Evolutionary conservation across 2,113 vertebrate species (phyloP).

Genomic region (Pardalotus punctatus): DNA sequence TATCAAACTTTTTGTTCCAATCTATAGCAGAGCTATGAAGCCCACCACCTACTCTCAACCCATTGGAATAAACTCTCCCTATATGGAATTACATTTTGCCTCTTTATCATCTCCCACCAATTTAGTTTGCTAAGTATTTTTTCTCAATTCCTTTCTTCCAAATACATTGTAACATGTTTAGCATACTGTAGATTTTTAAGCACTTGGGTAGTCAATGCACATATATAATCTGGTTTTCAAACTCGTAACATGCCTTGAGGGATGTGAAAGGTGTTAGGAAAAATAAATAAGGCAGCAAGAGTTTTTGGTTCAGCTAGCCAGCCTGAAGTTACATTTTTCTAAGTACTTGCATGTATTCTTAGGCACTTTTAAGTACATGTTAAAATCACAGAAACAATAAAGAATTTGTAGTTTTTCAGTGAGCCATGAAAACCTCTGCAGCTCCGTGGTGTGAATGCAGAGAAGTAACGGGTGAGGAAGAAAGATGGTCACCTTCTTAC

Average conservation of each 20-base stretch:
- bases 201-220: slow-evolving; percentile 29
- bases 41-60: background rate
- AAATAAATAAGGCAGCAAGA: slow-evolving; percentile 57
- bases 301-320: slow-evolving; percentile 17
- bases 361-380: slow-evolving; percentile 9
- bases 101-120: background rate
- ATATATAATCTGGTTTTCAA: slow-evolving; percentile 18
- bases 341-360: slow-evolving; percentile 1
- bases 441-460: background rate
- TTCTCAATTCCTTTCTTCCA: background rate
- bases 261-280: slow-evolving; percentile 58
- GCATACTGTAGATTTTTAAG: background rate
- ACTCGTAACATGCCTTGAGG: slow-evolving; percentile 45
- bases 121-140: background rate
- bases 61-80: background rate
- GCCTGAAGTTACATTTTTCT: slow-evolving; percentile 27
- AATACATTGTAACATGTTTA: background rate
- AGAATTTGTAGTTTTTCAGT: background rate
- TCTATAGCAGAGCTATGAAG: background rate
- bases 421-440: background rate
- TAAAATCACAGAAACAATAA: slow-evolving; percentile 41
- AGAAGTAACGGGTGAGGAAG: background rate
- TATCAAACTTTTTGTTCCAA: background rate
- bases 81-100: background rate
- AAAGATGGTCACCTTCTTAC: background rate